These are phyloP conservation scores for Antitype chi DNA, from an alignment of 2,888 invertebrate genomes.

Conservation along the genomic window DNA sequence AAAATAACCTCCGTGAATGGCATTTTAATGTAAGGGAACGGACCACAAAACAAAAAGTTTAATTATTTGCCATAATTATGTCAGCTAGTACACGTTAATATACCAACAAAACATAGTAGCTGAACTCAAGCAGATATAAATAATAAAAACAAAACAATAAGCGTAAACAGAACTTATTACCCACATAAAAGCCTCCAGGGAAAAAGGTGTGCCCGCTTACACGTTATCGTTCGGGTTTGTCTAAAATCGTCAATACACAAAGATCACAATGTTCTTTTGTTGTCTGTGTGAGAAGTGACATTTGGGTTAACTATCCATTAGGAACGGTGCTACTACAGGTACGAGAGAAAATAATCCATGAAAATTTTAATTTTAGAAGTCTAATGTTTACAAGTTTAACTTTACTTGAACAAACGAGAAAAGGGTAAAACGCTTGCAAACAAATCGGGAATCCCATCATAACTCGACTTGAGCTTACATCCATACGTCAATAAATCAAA, in stretches of 20 bases:
- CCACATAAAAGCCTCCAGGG: too few relatives aligned
- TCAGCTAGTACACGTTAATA: too few relatives aligned
- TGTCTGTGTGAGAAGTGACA: neutral
- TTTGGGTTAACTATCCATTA: too few relatives aligned
- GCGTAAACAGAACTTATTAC: too few relatives aligned
- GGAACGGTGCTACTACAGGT: neutral
- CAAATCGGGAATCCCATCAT: conserved; percentile 11
- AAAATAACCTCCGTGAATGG: neutral
- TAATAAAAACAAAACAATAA: too few relatives aligned
- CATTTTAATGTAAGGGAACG: neutral
- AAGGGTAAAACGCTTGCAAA: neutral
- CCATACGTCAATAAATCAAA: conserved; percentile 7
- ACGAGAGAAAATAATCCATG: neutral
- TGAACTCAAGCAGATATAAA: too few relatives aligned
- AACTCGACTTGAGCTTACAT: neutral
- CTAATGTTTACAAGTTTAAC: neutral
- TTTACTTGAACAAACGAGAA: neutral
- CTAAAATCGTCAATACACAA: neutral
- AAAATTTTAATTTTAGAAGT: neutral
- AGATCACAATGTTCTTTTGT: neutral
- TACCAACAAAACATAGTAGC: too few relatives aligned
- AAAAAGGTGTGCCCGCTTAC: too few relatives aligned
- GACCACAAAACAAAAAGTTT: too few relatives aligned
- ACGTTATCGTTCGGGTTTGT: too few relatives aligned
- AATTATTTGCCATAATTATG: too few relatives aligned